Conservation (phyloP, 2,113 vertebrate genomes). For the Oncorhynchus tshawytscha region DNA sequence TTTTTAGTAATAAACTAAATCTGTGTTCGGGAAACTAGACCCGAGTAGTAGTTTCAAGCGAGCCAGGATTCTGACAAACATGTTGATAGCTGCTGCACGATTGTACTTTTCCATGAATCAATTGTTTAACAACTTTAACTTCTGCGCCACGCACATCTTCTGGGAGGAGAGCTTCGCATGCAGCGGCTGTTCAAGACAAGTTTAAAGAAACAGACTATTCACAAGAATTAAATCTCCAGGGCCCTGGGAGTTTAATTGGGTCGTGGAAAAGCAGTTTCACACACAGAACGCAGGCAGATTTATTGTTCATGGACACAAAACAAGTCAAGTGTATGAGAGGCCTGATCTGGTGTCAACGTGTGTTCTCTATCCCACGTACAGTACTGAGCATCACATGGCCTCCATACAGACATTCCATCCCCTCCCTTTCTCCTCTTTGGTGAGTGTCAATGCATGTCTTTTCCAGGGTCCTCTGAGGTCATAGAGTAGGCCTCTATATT, state of each 20-base stretch:
- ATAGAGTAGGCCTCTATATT: neutral
- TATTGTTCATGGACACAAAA: neutral
- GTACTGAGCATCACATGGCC: too few species aligned
- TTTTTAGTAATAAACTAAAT: too few species aligned
- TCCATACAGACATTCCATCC: too few species aligned
- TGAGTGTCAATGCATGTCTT: neutral
- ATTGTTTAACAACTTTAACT: too few species aligned
- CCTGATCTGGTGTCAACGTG: too few species aligned
- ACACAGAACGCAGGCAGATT: neutral
- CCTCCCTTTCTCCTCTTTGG: neutral
- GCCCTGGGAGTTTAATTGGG: neutral
- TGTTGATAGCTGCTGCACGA: too few species aligned
- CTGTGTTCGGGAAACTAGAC: too few species aligned
- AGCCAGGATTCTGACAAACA: too few species aligned
- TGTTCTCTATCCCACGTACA: too few species aligned
- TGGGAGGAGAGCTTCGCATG: neutral
- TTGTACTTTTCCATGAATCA: too few species aligned
- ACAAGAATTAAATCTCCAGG: neutral
- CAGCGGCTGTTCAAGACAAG: neutral
- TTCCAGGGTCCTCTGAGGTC: neutral
- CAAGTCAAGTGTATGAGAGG: neutral
- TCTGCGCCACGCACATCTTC: too few species aligned
- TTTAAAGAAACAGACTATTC: neutral
- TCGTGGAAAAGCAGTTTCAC: neutral
- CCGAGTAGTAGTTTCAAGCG: too few species aligned